Evolutionary conservation across 2,888 invertebrate species (phyloP).

Genomic region (Cryptus viduatorius): DNA sequence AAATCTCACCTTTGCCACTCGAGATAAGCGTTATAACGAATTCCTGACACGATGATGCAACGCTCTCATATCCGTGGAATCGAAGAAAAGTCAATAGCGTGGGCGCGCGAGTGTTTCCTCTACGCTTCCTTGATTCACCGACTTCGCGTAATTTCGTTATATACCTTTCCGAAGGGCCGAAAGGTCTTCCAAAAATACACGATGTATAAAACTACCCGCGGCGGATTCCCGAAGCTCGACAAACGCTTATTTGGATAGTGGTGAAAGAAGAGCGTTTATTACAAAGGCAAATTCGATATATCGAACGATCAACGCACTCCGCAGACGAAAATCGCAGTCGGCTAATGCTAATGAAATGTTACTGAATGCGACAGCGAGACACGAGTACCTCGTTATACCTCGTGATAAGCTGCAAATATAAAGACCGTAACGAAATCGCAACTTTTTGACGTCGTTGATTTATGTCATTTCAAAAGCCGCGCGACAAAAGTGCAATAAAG

Average conservation of each 20-base stretch:
- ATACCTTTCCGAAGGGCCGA: background rate
- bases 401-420: background rate
- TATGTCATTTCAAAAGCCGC: background rate
- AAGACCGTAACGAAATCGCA: background rate
- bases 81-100: background rate
- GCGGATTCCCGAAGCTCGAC: too few species aligned
- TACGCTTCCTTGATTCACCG: background rate
- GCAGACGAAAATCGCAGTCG: background rate
- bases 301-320: too few species aligned
- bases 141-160: slow-evolving; percentile 3
- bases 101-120: background rate
- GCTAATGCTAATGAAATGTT: background rate
- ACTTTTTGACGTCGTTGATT: background rate
- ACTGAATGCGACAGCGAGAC: background rate
- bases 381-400: background rate
- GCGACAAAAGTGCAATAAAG: background rate
- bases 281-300: too few species aligned
- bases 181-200: background rate
- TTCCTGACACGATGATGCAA: background rate
- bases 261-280: too few species aligned
- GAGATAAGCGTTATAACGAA: background rate
- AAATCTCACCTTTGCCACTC: background rate
- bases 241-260: too few species aligned
- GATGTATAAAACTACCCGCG: too few species aligned
- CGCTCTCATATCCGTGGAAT: background rate